These are phyloP conservation scores for Habropoda laboriosa DNA, from an alignment of 1,140 invertebrate species.

Conservation along the genomic window DNA sequence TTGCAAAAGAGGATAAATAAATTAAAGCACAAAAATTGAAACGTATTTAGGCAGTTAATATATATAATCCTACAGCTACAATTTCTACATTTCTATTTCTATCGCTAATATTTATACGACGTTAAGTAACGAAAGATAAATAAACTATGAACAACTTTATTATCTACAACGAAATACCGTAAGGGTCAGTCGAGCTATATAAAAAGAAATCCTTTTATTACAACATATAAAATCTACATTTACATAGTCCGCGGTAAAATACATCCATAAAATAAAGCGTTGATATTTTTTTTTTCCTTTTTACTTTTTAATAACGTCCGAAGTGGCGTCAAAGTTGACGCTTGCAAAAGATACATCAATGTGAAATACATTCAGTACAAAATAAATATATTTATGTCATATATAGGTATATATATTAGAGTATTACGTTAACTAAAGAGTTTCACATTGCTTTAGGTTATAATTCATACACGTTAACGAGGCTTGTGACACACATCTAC, in stretches of 20 bases:
- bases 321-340: conserved; percentile 21
- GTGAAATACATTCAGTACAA: conserved; percentile 73
- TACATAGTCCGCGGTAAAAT: conserved; percentile 69
- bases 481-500: conserved; percentile 25
- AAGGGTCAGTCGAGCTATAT: conserved; percentile 15
- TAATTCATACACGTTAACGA: conserved; percentile 2
- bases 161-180: background rate
- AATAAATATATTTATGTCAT: conserved; percentile 73
- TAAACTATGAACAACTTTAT: background rate
- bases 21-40: background rate
- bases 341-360: conserved; percentile 70
- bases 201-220: conserved; percentile 78
- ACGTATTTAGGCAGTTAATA: background rate
- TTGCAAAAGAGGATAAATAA: background rate
- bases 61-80: background rate
- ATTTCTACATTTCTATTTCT: background rate
- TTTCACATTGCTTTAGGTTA: conserved; percentile 36
- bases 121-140: background rate
- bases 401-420: conserved; percentile 22
- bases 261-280: conserved; percentile 63
- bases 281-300: conserved; percentile 1
- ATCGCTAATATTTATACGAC: background rate
- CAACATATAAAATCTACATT: conserved; percentile 79
- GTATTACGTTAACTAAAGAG: conserved; percentile 24
- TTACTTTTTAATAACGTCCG: conserved; percentile 25